Conservation (phyloP, 2,113 vertebrate species). For the Psophia crepitans region DNA sequence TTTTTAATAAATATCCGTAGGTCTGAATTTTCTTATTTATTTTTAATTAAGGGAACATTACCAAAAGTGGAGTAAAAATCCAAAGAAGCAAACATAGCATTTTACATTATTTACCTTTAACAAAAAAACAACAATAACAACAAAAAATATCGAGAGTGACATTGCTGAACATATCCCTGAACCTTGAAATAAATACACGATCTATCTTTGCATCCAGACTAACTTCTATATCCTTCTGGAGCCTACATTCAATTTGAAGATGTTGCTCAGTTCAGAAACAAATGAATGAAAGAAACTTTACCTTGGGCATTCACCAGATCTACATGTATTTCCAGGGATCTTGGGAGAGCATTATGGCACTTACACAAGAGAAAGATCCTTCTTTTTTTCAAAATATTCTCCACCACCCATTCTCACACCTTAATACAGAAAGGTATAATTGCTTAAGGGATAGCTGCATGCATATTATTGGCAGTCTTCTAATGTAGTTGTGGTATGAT, state of each 20-base stretch:
- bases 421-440: not conserved
- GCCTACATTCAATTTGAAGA: not conserved
- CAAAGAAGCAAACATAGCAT: not conserved
- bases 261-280: not conserved
- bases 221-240: not conserved
- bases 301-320: not conserved
- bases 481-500: not conserved
- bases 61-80: not conserved
- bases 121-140: not conserved
- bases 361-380: not conserved
- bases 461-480: not conserved
- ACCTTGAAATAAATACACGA: not conserved
- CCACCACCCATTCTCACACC: not conserved
- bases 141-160: too few relatives aligned
- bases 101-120: not conserved
- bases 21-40: not conserved
- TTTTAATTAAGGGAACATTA: not conserved
- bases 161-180: not conserved
- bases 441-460: not conserved
- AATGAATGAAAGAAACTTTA: not conserved
- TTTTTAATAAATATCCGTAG: not conserved
- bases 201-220: not conserved
- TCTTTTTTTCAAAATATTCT: not conserved
- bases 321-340: not conserved
- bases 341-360: not conserved